Conservation (phyloP, 2,113 vertebrate species). For the Panthera leo region DNA sequence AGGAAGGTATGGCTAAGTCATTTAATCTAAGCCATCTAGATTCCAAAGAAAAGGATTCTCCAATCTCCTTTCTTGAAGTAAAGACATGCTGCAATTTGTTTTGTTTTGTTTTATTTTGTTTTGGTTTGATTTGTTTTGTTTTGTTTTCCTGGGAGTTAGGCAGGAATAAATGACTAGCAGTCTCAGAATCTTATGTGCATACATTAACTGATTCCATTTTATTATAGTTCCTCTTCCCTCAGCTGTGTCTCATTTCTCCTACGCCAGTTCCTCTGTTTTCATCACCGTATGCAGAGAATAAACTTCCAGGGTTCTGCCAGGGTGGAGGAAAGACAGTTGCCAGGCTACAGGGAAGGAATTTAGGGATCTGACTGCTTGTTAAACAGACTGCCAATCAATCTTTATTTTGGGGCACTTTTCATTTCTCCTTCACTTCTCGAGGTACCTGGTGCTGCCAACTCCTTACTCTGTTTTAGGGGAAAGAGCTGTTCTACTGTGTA, state of each 20-base stretch:
- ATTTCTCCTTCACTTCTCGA: neutral
- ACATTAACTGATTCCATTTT: neutral
- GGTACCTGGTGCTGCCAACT: neutral
- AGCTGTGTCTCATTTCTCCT: neutral
- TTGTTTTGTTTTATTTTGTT: neutral
- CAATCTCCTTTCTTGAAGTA: neutral
- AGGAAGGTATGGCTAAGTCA: neutral
- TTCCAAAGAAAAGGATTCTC: neutral
- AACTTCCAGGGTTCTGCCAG: neutral
- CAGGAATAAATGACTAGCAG: neutral
- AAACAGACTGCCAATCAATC: neutral
- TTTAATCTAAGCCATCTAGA: neutral
- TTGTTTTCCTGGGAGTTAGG: neutral
- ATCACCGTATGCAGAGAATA: neutral
- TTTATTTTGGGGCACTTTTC: neutral
- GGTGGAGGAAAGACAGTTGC: neutral
- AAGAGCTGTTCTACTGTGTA: neutral
- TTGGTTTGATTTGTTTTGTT: too few relatives aligned
- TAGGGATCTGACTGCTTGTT: neutral
- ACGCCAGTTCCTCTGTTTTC: neutral
- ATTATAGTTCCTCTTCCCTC: neutral
- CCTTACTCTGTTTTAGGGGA: neutral
- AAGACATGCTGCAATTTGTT: neutral
- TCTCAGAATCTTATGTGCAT: neutral
- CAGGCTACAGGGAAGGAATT: neutral